A percentile compares a stretch with the other conserved stretches of the same genome.
phyloP scores from a whole-genome alignment of 2,113 vertebrate genomes.

The Daboia siamensis region DNA sequence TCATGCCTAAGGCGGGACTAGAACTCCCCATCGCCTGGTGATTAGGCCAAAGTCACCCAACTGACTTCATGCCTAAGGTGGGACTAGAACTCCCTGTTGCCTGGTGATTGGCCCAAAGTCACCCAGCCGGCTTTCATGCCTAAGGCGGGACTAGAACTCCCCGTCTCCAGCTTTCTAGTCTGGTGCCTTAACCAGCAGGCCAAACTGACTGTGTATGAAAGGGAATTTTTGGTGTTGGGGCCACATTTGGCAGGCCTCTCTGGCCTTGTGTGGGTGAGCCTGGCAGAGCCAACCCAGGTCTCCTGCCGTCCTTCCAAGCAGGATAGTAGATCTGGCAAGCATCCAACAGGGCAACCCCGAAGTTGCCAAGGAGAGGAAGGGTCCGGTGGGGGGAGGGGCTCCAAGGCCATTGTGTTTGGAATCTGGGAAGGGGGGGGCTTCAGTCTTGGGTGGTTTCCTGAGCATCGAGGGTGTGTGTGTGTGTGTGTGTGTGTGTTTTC shows the following conservation, averaged over 20 bases:
- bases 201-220: slow-evolving; percentile 5
- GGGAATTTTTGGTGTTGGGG: slow-evolving; percentile 43
- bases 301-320: not conserved
- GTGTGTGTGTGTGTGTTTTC: not conserved
- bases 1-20: not conserved
- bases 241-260: slow-evolving; percentile 20
- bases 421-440: no score
- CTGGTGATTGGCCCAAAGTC: no score
- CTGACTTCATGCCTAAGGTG: accelerated
- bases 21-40: accelerated
- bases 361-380: not conserved
- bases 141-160: no score
- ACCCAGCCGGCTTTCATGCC: no score
- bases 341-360: not conserved
- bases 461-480: not conserved
- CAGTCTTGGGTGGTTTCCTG: not conserved
- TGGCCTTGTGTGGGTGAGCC: slow-evolving; percentile 48
- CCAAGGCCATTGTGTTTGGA: no score
- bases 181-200: not conserved
- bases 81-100: accelerated
- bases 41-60: no score
- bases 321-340: not conserved
- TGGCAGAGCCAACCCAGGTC: not conserved
- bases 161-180: not conserved
- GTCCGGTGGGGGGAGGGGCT: not conserved